A percentile compares a stretch with the other conserved stretches of the same genome.
phyloP scores from a whole-genome alignment of 2,888 invertebrate genomes.

The Metallyticus violacea region DNA sequence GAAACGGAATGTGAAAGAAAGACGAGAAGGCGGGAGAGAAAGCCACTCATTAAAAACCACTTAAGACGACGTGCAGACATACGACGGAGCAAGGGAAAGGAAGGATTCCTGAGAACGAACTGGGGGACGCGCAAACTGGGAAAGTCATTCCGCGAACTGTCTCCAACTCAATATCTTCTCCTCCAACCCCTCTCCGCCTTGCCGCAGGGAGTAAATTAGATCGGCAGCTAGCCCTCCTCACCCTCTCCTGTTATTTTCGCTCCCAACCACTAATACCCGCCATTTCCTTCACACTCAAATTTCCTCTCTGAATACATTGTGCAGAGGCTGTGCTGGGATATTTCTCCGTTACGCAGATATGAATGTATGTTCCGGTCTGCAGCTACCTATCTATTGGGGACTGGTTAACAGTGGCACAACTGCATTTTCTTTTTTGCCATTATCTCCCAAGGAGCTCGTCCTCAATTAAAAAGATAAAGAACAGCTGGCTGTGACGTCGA shows the following conservation, averaged over 20 bases:
- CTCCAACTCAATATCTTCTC: neutral
- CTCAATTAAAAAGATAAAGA: too few species aligned
- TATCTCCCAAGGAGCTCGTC: too few species aligned
- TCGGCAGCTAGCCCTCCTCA: too few species aligned
- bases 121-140: too few species aligned
- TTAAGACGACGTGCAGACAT: neutral
- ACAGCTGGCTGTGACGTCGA: too few species aligned
- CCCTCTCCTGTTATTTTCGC: too few species aligned
- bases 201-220: neutral
- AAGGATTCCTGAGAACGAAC: neutral
- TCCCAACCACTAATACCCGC: neutral
- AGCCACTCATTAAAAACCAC: slow-evolving; percentile 3
- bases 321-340: neutral
- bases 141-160: neutral
- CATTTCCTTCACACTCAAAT: neutral
- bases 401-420: neutral
- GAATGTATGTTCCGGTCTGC: neutral
- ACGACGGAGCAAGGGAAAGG: neutral
- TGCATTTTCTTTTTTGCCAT: neutral
- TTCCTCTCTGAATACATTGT: neutral
- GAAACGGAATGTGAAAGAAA: neutral
- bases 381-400: neutral
- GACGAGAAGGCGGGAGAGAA: neutral
- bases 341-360: neutral
- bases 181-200: neutral